Evolutionary conservation across 2,113 vertebrate genomes (phyloP), one percentile per base, ranked within the genome.

Genomic region (Tricholaema leucomelas): DNA sequence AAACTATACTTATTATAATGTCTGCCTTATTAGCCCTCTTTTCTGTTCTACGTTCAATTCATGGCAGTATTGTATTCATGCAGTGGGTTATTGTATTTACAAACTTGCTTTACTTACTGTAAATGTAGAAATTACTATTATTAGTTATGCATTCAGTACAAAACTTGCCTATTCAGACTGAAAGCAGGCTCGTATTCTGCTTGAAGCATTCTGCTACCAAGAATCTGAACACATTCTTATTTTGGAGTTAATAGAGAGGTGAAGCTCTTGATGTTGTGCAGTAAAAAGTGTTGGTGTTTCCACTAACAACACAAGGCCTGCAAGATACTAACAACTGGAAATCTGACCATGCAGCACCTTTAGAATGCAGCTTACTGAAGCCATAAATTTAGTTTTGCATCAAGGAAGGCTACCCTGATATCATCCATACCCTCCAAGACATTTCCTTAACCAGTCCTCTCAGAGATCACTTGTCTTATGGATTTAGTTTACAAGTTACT

Each of bases 81-180:
- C 12, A 63, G 31, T 48, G 12, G 16, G 33, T 84, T 87, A 72
- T 85, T 90, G 67, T 58, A 69, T 87, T 85, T 85, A 83, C 36
- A 86, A 82, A 78, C 36, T 65, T 87, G 77, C 28, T 36, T 80
- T 92, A 76, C 92, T 92, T 92, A 59, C 35, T 66, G n/a, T 59
- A 95, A 95, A 93, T 83, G 72, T 61, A 85, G 30, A 95, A 93
- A 93, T 93, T 81, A 87, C 55, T 92, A 40, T 86, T 74, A 85
- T 81, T 94, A 90, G 59, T 44, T 52, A n/a, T 64, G 40, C 9
- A 73, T 90, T 91, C 84, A 56, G 12, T 30, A 66, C 19, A 75
- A 81, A 96, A 91, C 70, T 92, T 81, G 67, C 28, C 28, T 67
- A 74, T 87, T 89, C 55, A 90, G 42, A 36, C 28, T 64, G 44